Conservation (phyloP, 1,140 invertebrate genomes). For the Zeugodacus cucurbitae region DNA sequence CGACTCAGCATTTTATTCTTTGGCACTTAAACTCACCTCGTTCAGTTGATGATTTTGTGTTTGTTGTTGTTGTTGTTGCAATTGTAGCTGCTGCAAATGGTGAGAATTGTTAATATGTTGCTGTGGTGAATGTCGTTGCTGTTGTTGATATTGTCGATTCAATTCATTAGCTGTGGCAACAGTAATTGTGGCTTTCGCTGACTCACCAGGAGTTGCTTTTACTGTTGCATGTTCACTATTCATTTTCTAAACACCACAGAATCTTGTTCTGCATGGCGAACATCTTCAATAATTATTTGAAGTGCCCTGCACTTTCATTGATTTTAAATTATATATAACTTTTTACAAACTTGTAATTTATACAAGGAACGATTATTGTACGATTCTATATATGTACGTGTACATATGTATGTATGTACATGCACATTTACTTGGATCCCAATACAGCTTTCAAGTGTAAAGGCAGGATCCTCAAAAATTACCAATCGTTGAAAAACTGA, state of each 20-base stretch:
- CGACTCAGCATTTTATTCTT: not conserved
- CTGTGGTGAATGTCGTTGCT: slow-evolving; percentile 31
- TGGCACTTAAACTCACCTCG: slow-evolving; percentile 3
- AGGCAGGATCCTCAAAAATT: not conserved
- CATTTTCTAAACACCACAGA: slow-evolving; percentile 31
- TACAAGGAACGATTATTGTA: not conserved
- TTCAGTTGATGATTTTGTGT: slow-evolving; percentile 29
- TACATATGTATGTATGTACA: not conserved
- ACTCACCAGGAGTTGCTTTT: slow-evolving; percentile 41
- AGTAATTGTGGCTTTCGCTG: slow-evolving; percentile 46
- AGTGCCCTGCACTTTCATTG: slow-evolving; percentile 2
- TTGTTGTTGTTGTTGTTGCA: slow-evolving; percentile 30
- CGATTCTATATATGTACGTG: not conserved
- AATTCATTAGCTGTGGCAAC: slow-evolving; percentile 46
- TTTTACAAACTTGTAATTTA: not conserved
- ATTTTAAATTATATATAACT: not conserved
- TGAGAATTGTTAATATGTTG: slow-evolving; percentile 33
- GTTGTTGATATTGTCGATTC: slow-evolving; percentile 39
- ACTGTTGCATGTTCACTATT: slow-evolving; percentile 42
- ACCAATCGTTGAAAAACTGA: not conserved
- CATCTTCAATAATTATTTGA: not conserved
- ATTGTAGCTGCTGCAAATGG: slow-evolving; percentile 25
- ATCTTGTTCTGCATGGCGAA: not conserved
- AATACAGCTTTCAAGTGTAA: not conserved
- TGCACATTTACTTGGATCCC: not conserved